These are phyloP conservation scores for Kryptolebias marmoratus DNA, from an alignment of 2,113 vertebrate genomes.

Conservation along the genomic window DNA sequence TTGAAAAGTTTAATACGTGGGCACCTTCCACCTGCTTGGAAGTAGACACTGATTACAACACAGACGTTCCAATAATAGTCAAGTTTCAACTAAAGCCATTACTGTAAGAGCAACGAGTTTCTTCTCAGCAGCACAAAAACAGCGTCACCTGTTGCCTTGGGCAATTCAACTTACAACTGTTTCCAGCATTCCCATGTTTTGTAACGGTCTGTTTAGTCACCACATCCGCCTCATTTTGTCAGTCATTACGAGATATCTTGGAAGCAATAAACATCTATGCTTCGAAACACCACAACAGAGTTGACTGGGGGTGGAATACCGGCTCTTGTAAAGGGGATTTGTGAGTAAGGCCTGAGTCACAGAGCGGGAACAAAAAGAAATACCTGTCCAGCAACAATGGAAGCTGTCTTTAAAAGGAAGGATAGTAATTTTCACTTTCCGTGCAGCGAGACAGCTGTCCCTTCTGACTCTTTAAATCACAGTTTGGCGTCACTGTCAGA, in stretches of 20 bases:
- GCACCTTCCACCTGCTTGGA: background rate
- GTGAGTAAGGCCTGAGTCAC: conserved; percentile 67
- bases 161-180: conserved; percentile 39
- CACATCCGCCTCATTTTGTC: conserved; percentile 39
- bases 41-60: conserved; percentile 1
- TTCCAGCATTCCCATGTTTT: conserved; percentile 61
- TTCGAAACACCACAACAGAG: conserved; percentile 31
- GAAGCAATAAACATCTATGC: conserved; percentile 52
- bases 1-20: background rate
- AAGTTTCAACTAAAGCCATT: conserved; percentile 4
- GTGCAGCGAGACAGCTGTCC: conserved; percentile 27
- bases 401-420: conserved; percentile 43
- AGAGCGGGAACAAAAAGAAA: conserved; percentile 35
- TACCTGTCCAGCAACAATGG: conserved; percentile 61
- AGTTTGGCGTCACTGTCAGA: conserved; percentile 34
- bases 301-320: conserved; percentile 19
- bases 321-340: conserved; percentile 8
- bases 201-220: conserved; percentile 63
- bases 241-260: conserved; percentile 58
- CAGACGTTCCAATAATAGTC: conserved; percentile 2
- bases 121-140: conserved; percentile 9
- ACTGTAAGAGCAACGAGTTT: conserved; percentile 24
- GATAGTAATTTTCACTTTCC: conserved; percentile 72
- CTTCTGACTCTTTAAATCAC: conserved; percentile 58
- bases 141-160: conserved; percentile 50